Evolutionary conservation across 2,888 invertebrate genomes (phyloP), one percentile per base, ranked within the genome.

Genomic region (Pterostichus madidus): DNA sequence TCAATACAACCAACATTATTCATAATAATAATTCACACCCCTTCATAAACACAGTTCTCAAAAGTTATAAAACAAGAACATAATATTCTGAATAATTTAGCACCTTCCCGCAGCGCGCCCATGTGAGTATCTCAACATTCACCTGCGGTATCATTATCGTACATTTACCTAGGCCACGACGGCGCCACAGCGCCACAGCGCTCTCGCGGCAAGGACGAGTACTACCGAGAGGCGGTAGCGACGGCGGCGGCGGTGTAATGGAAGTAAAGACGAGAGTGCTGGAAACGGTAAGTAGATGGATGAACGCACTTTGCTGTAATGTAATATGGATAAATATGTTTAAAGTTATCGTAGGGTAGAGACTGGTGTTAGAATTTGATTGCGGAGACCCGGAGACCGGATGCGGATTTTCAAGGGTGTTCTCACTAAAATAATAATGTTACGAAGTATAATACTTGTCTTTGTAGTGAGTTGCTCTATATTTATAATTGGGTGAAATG

Each of bases 101-200:
- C n/a, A 24, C 44, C 15, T 56, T 5, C 56, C 15, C 56, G 8
- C 5, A 39, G 64, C 8, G 10, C 64, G 68, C 44, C 44, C 17
- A 39, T 44, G 68, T 17, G 15, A 4, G 46, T 49, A 15, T 24
- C 46, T 17, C 11, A 31, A 73, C 56, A 56, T 44, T 59, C 78
- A 78, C 59, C 78, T 78, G 78, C 78, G 78, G 78, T 78, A 61
- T 78, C 61, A 78, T 78, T 78, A 78, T 61, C 78, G 59, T 78
- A 78, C 78, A 61, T 78, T 78, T 78, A 78, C 61, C 78, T 78
- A 44, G 11, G 15, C 44, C 15, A 7, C 56, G 24, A 17, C 39
- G 39, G 39, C 32, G 32, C 61, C 24, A 17, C 56, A 31, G 44
- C 56, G 77, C 56, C 39, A n/a, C 39, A 31, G 32, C 13, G 68